Evolutionary conservation across 2,113 vertebrate genomes (phyloP).

Genomic region (Trogon melanurus): DNA sequence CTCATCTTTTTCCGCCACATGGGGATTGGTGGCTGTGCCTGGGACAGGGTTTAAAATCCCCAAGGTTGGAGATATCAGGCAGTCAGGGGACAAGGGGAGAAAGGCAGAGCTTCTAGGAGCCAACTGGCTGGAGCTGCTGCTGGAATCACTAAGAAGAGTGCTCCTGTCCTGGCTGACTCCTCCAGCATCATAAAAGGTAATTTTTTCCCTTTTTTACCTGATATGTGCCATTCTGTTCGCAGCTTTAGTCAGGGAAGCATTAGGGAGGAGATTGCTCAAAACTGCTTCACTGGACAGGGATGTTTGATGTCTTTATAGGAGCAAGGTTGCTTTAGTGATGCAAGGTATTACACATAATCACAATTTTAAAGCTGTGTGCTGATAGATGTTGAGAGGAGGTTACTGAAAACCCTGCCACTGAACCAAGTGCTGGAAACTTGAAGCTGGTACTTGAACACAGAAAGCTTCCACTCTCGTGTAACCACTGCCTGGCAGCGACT

Average conservation of each 20-base stretch:
- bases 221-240: not conserved
- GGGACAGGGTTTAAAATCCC: conserved; percentile 79
- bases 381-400: not conserved
- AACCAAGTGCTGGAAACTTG: not conserved
- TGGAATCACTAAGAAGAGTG: not conserved
- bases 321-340: not conserved
- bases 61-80: conserved; percentile 24
- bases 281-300: not conserved
- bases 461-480: not conserved
- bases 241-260: not conserved
- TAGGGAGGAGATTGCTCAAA: not conserved
- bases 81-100: not conserved
- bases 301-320: not conserved
- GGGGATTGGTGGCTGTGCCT: conserved; percentile 60
- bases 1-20: conserved; percentile 67
- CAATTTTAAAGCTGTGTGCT: not conserved
- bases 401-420: not conserved
- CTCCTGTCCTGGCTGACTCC: not conserved
- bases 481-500: not conserved
- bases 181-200: conserved; percentile 58
- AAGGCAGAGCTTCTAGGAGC: not conserved
- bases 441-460: not conserved
- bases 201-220: not conserved
- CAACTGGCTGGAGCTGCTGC: not conserved
- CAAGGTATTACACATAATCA: not conserved